Evolutionary conservation across 2,888 invertebrate species (phyloP).

Genomic region (Melolontha melolontha): DNA sequence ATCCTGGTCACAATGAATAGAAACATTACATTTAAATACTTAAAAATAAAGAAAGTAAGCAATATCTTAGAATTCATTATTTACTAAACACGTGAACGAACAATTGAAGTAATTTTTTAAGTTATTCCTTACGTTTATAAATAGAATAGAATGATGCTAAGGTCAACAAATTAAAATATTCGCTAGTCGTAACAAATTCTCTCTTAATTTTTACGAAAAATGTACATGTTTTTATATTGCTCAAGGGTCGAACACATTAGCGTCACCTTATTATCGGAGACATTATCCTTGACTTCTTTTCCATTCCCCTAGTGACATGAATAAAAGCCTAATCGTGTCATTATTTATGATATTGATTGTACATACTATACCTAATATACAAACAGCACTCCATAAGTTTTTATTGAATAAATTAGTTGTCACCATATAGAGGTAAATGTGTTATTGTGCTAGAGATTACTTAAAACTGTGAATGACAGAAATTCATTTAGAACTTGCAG

Average conservation of each 20-base stretch:
- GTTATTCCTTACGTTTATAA: background rate
- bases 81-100: too few species aligned
- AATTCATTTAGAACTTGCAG: too few species aligned
- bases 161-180: slow-evolving; percentile 16
- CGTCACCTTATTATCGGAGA: slow-evolving; percentile 6
- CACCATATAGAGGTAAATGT: background rate
- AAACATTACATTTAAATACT: too few species aligned
- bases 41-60: background rate
- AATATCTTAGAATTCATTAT: slow-evolving; percentile 10
- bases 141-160: slow-evolving; percentile 11
- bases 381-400: slow-evolving; percentile 5
- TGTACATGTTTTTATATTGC: background rate
- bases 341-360: slow-evolving; percentile 15
- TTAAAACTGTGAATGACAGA: too few species aligned
- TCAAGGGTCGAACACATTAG: slow-evolving; percentile 8
- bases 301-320: slow-evolving; percentile 21
- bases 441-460: too few species aligned
- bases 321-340: slow-evolving; percentile 6
- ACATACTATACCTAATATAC: background rate
- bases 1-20: too few species aligned
- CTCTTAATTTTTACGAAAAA: background rate
- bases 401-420: slow-evolving; percentile 13
- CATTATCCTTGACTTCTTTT: slow-evolving; percentile 15
- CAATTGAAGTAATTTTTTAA: background rate
- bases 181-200: slow-evolving; percentile 6